A percentile compares a stretch with the other conserved stretches of the same genome.
Conservation (phyloP, 2,888 invertebrate species). For the Brachyopa scutellaris region DNA sequence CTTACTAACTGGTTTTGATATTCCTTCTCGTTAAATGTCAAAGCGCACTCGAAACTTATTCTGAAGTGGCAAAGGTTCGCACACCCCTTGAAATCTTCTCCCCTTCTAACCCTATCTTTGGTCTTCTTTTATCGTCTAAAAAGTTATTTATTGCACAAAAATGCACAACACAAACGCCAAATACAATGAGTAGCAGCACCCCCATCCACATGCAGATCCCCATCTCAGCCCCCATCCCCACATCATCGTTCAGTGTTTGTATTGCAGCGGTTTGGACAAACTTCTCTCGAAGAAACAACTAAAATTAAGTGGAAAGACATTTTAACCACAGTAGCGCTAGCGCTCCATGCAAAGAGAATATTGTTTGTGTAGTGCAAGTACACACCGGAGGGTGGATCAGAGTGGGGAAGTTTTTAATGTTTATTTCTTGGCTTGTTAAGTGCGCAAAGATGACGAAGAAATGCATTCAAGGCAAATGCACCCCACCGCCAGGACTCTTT, state of each 20-base stretch:
- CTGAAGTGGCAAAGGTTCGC: slow-evolving; percentile 16
- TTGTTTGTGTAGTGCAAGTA: slow-evolving; percentile 19
- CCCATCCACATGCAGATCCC: slow-evolving; percentile 1
- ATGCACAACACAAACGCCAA: slow-evolving; percentile 30
- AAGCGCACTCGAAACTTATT: slow-evolving; percentile 11
- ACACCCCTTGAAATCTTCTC: too few species aligned
- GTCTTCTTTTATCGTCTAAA: background rate
- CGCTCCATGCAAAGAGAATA: slow-evolving; percentile 42
- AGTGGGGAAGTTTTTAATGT: slow-evolving; percentile 48
- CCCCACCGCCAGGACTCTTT: background rate
- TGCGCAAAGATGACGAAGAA: slow-evolving; percentile 7
- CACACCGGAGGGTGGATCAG: background rate
- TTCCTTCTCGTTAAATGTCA: slow-evolving; percentile 28
- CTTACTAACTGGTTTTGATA: slow-evolving; percentile 13
- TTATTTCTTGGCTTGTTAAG: slow-evolving; percentile 60
- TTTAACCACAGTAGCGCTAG: slow-evolving; percentile 60
- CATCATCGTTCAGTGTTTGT: slow-evolving; percentile 43
- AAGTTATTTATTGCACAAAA: slow-evolving; percentile 34
- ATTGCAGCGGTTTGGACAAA: slow-evolving; percentile 53
- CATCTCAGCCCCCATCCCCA: background rate
- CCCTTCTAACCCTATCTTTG: too few species aligned
- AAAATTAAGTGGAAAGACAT: slow-evolving; percentile 70
- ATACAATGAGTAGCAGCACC: slow-evolving; percentile 29
- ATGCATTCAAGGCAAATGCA: background rate
- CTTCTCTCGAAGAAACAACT: slow-evolving; percentile 52